Evolutionary conservation across 2,797 vertebrate genomes (phyloP).

Genomic region (Catostomus latipinnis): DNA sequence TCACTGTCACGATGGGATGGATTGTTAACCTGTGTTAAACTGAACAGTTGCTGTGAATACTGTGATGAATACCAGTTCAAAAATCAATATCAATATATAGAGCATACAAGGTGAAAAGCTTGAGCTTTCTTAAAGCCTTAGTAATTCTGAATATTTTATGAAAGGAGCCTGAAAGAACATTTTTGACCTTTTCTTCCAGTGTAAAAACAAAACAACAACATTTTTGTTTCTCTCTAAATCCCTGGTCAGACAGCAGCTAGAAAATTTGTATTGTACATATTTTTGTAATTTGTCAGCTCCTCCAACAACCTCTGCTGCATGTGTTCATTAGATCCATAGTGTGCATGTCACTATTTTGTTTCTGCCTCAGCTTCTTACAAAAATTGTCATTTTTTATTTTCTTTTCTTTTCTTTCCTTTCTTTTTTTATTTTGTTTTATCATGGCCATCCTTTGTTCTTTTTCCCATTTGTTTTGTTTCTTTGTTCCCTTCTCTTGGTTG

Average conservation of each 20-base stretch:
- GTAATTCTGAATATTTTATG: too few species aligned
- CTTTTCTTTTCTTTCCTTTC: slow-evolving; percentile 46
- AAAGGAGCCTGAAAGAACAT: too few species aligned
- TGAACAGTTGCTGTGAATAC: too few species aligned
- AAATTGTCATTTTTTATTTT: slow-evolving; percentile 83
- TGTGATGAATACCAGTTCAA: too few species aligned
- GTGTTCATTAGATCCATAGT: slow-evolving; percentile 89
- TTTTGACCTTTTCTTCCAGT: background rate
- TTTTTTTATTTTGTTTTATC: slow-evolving; percentile 83
- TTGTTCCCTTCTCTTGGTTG: slow-evolving; percentile 96
- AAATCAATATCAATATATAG: too few species aligned
- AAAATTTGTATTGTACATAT: slow-evolving; percentile 27
- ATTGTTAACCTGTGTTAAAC: too few species aligned
- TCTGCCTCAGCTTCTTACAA: slow-evolving; percentile 78
- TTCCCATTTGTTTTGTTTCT: slow-evolving; percentile 77
- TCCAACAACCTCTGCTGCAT: slow-evolving; percentile 98
- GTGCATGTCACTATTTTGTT: slow-evolving; percentile 83
- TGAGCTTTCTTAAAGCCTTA: too few species aligned
- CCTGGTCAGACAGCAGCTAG: slow-evolving; percentile 95
- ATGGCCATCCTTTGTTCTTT: slow-evolving; percentile 91
- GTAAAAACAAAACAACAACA: background rate
- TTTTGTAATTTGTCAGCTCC: slow-evolving; percentile 83
- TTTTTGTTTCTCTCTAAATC: slow-evolving; percentile 64
- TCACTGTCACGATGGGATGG: too few species aligned
- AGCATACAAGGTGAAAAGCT: too few species aligned